A percentile compares a stretch with the other conserved stretches of the same genome.
Conservation (phyloP, 2,797 vertebrate genomes). For the Taeniopygia guttata region DNA sequence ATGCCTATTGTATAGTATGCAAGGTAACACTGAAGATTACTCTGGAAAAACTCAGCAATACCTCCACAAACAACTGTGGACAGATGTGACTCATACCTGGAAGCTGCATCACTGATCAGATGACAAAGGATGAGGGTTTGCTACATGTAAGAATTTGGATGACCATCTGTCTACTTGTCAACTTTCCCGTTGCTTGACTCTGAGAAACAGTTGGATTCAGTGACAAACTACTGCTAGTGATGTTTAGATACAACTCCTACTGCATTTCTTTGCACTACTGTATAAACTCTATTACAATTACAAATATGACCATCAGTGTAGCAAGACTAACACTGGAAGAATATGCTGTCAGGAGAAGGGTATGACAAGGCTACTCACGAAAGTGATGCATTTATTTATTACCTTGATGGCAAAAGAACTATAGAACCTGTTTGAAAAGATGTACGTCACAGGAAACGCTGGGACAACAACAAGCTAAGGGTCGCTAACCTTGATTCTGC, state of each 20-base stretch:
- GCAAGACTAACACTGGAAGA: neutral
- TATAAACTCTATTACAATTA: neutral
- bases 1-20: rapidly evolving
- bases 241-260: neutral
- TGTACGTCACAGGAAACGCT: neutral
- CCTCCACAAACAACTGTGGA: neutral
- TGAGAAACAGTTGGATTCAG: neutral
- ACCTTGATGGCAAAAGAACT: neutral
- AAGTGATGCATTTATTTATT: neutral
- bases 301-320: rapidly evolving
- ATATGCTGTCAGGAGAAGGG: neutral
- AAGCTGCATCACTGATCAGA: neutral
- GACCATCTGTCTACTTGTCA: neutral
- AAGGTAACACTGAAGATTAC: neutral
- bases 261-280: neutral
- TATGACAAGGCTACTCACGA: neutral
- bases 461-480: neutral
- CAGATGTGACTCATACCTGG: neutral
- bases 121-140: neutral
- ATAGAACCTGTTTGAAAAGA: neutral
- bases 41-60: neutral
- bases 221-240: neutral
- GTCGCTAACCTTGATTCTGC: neutral
- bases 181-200: neutral
- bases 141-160: neutral